Percentiles rank a stretch among this genome's conserved stretches.
Evolutionary conservation across 2,797 vertebrate species (phyloP).

Genomic region (Oryzias dopingdopingensis): DNA sequence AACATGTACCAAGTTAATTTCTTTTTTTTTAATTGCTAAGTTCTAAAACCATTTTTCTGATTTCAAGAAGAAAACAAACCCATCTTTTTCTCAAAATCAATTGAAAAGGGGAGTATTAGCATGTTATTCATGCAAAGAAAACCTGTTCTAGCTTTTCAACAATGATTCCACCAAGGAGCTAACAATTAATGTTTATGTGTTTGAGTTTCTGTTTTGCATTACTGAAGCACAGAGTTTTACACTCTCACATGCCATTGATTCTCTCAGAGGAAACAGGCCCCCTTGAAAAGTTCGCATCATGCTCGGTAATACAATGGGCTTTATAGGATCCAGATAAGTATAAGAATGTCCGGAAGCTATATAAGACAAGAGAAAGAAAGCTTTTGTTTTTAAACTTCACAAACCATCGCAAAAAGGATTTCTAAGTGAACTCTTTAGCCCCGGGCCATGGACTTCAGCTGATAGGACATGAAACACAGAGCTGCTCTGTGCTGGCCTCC

Average conservation of each 20-base stretch:
- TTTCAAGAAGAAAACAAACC: no score
- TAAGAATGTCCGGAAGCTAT: slow-evolving; percentile 42
- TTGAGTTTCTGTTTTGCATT: slow-evolving; percentile 16
- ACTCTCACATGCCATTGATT: slow-evolving; percentile 4
- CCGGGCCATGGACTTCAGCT: slow-evolving; percentile 27
- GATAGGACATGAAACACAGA: slow-evolving; percentile 33
- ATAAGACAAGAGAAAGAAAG: slow-evolving; percentile 21
- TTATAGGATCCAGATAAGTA: slow-evolving; percentile 6
- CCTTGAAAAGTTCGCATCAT: slow-evolving; percentile 18
- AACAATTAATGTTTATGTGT: background rate
- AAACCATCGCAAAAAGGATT: background rate
- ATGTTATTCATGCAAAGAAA: no score
- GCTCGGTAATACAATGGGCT: slow-evolving; percentile 13
- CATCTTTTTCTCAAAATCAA: no score
- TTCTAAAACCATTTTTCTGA: no score
- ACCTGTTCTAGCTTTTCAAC: no score
- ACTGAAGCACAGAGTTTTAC: slow-evolving; percentile 22
- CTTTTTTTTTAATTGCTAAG: no score
- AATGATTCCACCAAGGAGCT: no score
- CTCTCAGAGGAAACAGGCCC: slow-evolving; percentile 20
- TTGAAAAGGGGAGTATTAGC: no score
- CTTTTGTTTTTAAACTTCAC: slow-evolving; percentile 19
- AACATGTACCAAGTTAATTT: no score
- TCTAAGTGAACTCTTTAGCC: slow-evolving; percentile 30
- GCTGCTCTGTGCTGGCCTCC: slow-evolving; percentile 42